Conservation (phyloP, 2,113 vertebrate genomes). For the Eleginops maclovinus region DNA sequence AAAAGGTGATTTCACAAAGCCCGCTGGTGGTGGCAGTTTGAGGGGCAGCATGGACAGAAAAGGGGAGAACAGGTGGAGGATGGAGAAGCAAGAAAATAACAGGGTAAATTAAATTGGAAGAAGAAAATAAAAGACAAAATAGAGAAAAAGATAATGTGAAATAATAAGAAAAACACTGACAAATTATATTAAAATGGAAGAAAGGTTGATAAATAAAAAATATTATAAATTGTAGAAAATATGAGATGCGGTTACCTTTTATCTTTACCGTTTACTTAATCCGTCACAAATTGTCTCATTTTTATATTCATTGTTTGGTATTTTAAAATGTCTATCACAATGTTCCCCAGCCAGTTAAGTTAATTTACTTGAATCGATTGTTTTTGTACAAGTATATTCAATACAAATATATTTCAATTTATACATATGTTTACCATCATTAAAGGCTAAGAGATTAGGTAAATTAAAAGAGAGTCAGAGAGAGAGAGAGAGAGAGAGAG, state of each 20-base stretch:
- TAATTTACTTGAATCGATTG: not conserved
- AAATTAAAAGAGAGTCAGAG: not conserved
- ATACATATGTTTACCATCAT: not conserved
- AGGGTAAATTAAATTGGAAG: conserved; percentile 41
- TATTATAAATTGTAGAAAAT: not conserved
- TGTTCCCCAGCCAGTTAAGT: not conserved
- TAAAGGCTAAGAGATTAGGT: not conserved
- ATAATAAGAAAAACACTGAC: conserved; percentile 18
- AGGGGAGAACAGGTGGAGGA: conserved; percentile 35
- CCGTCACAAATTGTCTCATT: not conserved
- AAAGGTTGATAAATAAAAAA: not conserved
- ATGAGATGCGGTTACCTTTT: not conserved
- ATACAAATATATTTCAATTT: too few species aligned
- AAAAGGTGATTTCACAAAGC: conserved; percentile 97
- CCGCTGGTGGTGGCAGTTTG: conserved; percentile 86
- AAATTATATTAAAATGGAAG: not conserved
- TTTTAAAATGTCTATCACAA: not conserved
- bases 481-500: not conserved
- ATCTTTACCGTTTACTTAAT: not conserved
- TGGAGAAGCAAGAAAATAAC: conserved; percentile 36
- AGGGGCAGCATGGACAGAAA: conserved; percentile 39
- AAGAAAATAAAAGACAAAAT: conserved; percentile 23
- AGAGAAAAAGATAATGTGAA: conserved; percentile 21
- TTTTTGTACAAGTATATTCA: not conserved
- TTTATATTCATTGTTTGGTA: not conserved